These are phyloP conservation scores for Luffia ferchaultella DNA, from an alignment of 2,888 invertebrate genomes.

Conservation along the genomic window DNA sequence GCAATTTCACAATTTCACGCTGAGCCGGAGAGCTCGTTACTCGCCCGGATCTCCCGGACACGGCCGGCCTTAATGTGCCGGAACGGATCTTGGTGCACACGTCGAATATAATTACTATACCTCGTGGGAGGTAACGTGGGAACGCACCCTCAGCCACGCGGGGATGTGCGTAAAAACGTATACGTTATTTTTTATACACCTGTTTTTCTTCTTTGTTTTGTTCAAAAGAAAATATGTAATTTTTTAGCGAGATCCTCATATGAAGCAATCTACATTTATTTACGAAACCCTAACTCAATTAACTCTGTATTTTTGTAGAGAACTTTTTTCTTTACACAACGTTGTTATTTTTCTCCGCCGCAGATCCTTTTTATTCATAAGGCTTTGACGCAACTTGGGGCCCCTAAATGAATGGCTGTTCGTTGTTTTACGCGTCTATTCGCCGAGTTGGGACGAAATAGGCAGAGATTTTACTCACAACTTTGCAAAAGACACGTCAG, in stretches of 20 bases:
- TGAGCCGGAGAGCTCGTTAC: constrained; percentile 50
- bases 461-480: constrained; percentile 39
- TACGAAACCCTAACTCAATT: background rate
- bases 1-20: constrained; percentile 63
- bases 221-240: too few relatives aligned
- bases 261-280: background rate
- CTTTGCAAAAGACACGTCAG: background rate
- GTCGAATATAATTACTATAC: constrained; percentile 49
- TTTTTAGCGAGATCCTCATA: too few relatives aligned
- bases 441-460: constrained; percentile 54
- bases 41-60: background rate
- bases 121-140: background rate
- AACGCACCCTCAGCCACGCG: too few relatives aligned
- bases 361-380: constrained; percentile 58
- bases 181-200: too few relatives aligned
- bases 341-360: constrained; percentile 42
- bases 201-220: too few relatives aligned
- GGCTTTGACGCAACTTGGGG: constrained; percentile 57
- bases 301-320: background rate
- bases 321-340: constrained; percentile 51
- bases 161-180: too few relatives aligned
- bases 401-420: constrained; percentile 62
- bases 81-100: constrained; percentile 52
- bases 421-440: constrained; percentile 64
- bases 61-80: constrained; percentile 34